phyloP scores from a whole-genome alignment of 2,113 vertebrate species.

The Gasterosteus nipponicus region DNA sequence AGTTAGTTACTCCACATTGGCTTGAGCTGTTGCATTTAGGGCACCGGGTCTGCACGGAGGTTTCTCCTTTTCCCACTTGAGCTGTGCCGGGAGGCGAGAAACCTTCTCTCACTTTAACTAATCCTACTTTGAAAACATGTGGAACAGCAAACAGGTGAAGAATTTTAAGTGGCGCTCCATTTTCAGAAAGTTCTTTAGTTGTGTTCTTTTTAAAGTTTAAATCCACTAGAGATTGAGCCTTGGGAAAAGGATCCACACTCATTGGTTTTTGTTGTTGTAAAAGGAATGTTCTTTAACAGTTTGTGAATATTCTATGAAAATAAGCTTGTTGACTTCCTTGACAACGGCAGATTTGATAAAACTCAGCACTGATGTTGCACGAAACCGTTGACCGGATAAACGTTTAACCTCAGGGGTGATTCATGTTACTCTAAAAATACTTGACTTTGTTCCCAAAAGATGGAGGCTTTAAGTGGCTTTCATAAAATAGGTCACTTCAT shows the following conservation, averaged over 20 bases:
- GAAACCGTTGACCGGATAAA: background rate
- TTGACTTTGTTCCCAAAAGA: conserved; percentile 48
- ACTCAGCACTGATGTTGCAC: background rate
- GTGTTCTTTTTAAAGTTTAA: background rate
- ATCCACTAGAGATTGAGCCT: background rate
- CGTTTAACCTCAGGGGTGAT: background rate
- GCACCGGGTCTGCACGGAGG: background rate
- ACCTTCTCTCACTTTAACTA: conserved; percentile 12
- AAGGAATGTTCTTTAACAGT: background rate
- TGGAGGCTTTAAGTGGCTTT: conserved; percentile 59
- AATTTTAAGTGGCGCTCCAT: conserved; percentile 16
- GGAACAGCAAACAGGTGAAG: background rate
- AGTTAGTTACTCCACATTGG: conserved; percentile 26
- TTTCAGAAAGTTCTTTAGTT: background rate
- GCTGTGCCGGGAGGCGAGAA: conserved; percentile 7
- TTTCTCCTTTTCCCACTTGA: background rate
- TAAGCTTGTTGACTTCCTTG: background rate
- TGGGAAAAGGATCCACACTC: background rate
- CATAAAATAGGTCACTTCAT: conserved; percentile 71
- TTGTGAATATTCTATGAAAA: background rate
- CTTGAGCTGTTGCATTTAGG: conserved; percentile 10
- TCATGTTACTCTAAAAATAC: conserved; percentile 33
- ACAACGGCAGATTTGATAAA: background rate
- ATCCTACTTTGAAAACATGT: conserved; percentile 6
- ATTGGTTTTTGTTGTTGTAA: no score